These are phyloP conservation scores for Tetraneura akinire DNA, from an alignment of 1,140 invertebrate genomes.

Conservation along the genomic window DNA sequence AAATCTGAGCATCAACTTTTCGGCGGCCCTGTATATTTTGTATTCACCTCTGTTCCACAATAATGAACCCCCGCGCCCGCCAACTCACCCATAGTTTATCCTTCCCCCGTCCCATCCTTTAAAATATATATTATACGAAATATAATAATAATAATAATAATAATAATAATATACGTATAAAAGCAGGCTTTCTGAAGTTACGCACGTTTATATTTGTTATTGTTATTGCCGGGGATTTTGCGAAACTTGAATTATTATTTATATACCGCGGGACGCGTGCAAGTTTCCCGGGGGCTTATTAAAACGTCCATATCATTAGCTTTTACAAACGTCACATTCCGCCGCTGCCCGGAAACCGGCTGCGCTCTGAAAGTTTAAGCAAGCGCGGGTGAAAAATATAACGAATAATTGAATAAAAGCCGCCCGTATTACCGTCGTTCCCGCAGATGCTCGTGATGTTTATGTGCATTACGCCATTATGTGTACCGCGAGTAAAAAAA, in stretches of 20 bases:
- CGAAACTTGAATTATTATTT: constrained; percentile 47
- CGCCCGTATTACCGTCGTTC: not conserved
- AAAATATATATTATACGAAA: not conserved
- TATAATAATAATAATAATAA: not conserved
- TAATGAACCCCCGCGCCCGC: constrained; percentile 32
- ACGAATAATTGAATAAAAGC: constrained; percentile 32
- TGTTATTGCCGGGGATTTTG: constrained; percentile 48
- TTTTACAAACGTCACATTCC: constrained; percentile 34
- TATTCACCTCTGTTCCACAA: constrained; percentile 32
- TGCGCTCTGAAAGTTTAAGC: constrained; percentile 19
- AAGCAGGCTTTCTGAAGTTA: constrained; percentile 48
- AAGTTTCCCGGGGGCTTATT: constrained; percentile 42
- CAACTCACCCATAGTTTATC: not conserved
- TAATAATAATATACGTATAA: not conserved
- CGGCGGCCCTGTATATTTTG: not conserved
- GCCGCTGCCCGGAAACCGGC: not conserved
- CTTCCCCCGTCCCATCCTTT: not conserved
- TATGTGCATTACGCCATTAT: too few species aligned
- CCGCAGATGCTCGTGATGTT: not conserved
- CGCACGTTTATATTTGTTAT: constrained; percentile 50
- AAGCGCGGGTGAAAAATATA: not conserved
- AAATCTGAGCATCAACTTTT: too few species aligned
- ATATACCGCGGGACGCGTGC: not conserved
- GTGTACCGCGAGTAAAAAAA: too few species aligned
- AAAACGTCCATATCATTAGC: constrained; percentile 49